These are phyloP conservation scores for Gastrophysa polygoni DNA, from an alignment of 2,888 invertebrate genomes.

Conservation along the genomic window DNA sequence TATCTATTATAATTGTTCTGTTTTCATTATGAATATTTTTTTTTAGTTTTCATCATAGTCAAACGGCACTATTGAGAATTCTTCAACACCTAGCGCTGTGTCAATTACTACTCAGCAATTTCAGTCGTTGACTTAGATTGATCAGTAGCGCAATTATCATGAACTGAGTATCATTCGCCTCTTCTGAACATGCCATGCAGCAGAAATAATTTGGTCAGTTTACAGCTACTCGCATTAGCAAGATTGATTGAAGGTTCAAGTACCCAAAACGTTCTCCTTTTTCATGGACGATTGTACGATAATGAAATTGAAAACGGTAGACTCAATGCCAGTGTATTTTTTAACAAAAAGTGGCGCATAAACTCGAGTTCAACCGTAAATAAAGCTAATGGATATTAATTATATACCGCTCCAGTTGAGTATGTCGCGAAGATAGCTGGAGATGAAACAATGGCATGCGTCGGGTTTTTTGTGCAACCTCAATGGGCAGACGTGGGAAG, in stretches of 20 bases:
- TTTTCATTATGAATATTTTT: too few species aligned
- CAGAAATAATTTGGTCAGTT: too few species aligned
- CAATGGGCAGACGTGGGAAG: not conserved
- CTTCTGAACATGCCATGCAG: too few species aligned
- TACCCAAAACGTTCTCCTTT: not conserved
- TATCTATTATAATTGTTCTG: too few species aligned
- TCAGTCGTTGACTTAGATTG: too few species aligned
- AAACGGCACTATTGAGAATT: too few species aligned
- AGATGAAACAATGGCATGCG: slow-evolving; percentile 31
- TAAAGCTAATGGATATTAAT: slow-evolving; percentile 37
- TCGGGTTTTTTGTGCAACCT: not conserved
- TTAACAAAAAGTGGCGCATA: slow-evolving; percentile 14
- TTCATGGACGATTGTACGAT: not conserved
- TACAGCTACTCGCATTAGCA: not conserved
- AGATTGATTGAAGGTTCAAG: not conserved
- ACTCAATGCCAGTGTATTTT: slow-evolving; percentile 1
- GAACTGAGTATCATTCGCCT: not conserved
- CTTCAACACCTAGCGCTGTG: too few species aligned
- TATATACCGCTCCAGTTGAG: slow-evolving; percentile 34
- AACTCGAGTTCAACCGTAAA: slow-evolving; percentile 22
- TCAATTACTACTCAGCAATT: too few species aligned
- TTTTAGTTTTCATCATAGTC: too few species aligned
- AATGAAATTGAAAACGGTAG: not conserved
- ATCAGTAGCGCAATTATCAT: too few species aligned
- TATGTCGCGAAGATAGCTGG: slow-evolving; percentile 29